Conservation (phyloP, 2,888 invertebrate species). For the Saturnia japonica region DNA sequence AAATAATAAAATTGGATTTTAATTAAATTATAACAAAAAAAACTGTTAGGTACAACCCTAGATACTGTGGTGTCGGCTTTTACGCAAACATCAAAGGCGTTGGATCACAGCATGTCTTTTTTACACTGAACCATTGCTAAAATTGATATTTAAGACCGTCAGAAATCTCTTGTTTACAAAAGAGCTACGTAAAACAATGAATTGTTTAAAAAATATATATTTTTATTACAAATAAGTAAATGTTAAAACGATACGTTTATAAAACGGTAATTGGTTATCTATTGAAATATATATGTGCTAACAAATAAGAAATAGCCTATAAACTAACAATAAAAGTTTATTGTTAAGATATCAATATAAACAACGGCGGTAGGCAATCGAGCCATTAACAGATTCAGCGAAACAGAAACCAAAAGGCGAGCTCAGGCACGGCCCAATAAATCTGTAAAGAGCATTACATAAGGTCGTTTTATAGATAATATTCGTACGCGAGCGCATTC, state of each 20-base stretch:
- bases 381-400: conserved; percentile 1
- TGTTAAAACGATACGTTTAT: background rate
- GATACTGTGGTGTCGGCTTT: too few relatives aligned
- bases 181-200: background rate
- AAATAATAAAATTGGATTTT: too few relatives aligned
- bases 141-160: background rate
- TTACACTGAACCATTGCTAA: background rate
- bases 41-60: too few relatives aligned
- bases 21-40: too few relatives aligned
- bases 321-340: background rate
- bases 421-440: conserved; percentile 39
- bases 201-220: background rate
- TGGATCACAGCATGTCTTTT: too few relatives aligned
- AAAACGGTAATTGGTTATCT: background rate
- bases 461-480: conserved; percentile 23
- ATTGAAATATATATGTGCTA: background rate
- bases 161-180: background rate
- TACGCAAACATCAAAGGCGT: too few relatives aligned
- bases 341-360: conserved; percentile 1
- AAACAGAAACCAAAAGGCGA: conserved; percentile 21
- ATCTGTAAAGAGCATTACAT: conserved; percentile 38
- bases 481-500: conserved; percentile 58
- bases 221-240: conserved; percentile 5
- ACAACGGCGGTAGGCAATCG: background rate
- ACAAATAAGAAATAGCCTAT: background rate